These are phyloP conservation scores for Lepeophtheirus salmonis DNA, from an alignment of 1,140 invertebrate genomes.

Conservation along the genomic window DNA sequence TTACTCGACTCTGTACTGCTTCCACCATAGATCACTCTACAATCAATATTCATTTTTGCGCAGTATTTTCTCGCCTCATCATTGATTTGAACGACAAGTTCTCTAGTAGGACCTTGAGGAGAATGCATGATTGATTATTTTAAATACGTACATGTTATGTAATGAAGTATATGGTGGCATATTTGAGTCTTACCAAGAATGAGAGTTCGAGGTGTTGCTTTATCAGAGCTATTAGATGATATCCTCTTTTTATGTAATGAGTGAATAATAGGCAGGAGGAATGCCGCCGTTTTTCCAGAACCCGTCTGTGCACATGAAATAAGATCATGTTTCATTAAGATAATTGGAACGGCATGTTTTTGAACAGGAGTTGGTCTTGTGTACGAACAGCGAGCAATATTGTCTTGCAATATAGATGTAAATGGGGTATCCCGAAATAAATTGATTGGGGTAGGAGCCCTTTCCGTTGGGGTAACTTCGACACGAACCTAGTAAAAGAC, in stretches of 20 bases:
- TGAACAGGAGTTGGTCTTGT: conserved; percentile 78
- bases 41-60: conserved; percentile 45
- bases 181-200: conserved; percentile 43
- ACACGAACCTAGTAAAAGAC: background rate
- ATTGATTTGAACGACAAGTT: conserved; percentile 70
- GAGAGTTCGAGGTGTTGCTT: conserved; percentile 45
- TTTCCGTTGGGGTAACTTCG: conserved; percentile 43
- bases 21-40: conserved; percentile 61
- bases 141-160: conserved; percentile 43
- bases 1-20: conserved; percentile 50
- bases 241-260: conserved; percentile 41
- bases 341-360: conserved; percentile 65
- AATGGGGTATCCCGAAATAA: conserved; percentile 51
- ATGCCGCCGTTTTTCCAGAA: conserved; percentile 90
- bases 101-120: conserved; percentile 64
- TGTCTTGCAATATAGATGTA: conserved; percentile 44
- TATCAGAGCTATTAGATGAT: conserved; percentile 24
- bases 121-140: background rate
- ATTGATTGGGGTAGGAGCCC: conserved; percentile 37
- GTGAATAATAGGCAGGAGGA: conserved; percentile 80
- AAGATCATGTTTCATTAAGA: conserved; percentile 55
- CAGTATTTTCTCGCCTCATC: conserved; percentile 71
- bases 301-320: conserved; percentile 97
- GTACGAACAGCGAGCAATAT: conserved; percentile 62
- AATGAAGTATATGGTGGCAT: too few species aligned